A percentile compares a stretch with the other conserved stretches of the same genome.
Evolutionary conservation across 2,797 vertebrate species (phyloP).

Genomic region (Gadopsis bispinosus): DNA sequence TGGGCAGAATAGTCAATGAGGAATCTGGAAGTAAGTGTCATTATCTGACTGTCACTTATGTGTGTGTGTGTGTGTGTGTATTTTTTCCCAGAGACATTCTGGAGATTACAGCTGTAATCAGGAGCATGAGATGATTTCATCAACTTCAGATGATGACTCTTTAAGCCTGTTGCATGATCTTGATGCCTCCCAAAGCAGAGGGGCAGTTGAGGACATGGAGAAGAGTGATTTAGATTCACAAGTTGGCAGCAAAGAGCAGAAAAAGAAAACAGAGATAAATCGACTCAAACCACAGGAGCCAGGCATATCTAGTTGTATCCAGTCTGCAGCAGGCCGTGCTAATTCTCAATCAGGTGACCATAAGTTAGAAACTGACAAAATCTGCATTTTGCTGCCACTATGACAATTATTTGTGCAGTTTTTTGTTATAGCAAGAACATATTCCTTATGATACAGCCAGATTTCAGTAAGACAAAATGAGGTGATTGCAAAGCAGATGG

Average conservation of each 20-base stretch:
- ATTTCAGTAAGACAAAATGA: no score
- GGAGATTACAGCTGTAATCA: constrained; percentile 26
- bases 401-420: neutral
- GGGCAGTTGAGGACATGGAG: neutral
- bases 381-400: neutral
- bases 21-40: neutral
- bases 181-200: neutral
- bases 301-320: neutral
- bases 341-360: constrained; percentile 47
- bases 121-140: neutral
- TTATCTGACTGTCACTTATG: neutral
- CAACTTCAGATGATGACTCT: constrained; percentile 42
- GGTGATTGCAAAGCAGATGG: no score
- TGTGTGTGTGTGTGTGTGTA: neutral
- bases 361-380: neutral
- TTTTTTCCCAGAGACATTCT: neutral
- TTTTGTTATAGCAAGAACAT: neutral
- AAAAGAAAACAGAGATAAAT: constrained; percentile 4
- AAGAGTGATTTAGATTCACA: neutral
- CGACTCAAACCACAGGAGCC: neutral
- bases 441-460: no score
- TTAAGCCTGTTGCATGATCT: constrained; percentile 51
- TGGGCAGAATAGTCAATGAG: neutral
- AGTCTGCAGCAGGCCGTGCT: neutral
- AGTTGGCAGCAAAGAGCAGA: constrained; percentile 5